These are phyloP conservation scores for Papilio xuthus DNA, from an alignment of 1,140 invertebrate genomes.

Conservation along the genomic window DNA sequence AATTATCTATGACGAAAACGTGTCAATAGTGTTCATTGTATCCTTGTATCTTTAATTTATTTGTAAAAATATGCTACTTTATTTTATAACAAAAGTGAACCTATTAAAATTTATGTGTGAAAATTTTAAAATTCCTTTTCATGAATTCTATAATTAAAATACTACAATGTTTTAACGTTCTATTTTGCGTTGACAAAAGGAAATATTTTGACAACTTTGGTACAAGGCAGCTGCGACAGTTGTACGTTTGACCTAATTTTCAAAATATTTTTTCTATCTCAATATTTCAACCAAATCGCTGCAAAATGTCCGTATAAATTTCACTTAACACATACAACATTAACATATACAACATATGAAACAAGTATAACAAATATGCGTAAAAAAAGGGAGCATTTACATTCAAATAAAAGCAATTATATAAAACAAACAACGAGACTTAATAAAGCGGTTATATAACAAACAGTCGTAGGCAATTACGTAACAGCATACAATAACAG, in stretches of 20 bases:
- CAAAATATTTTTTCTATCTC: not conserved
- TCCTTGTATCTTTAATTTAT: not conserved
- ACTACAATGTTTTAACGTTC: not conserved
- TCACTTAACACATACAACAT: no score
- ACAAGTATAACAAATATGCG: not conserved
- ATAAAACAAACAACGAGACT: slow-evolving; percentile 2
- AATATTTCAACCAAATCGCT: not conserved
- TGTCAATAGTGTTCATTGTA: not conserved
- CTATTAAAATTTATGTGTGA: not conserved
- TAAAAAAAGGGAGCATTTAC: not conserved
- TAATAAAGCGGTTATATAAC: slow-evolving; percentile 21
- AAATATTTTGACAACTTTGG: not conserved
- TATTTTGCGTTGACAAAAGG: not conserved
- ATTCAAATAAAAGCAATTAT: not conserved
- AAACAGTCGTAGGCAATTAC: slow-evolving; percentile 51
- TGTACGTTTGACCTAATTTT: not conserved
- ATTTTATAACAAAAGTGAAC: not conserved
- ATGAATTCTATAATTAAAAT: no score
- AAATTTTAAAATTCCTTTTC: no score
- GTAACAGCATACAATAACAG: slow-evolving; percentile 35
- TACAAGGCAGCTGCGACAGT: not conserved
- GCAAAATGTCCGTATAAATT: not conserved
- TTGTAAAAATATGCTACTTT: not conserved
- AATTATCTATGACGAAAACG: slow-evolving; percentile 10
- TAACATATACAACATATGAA: no score